A percentile compares a stretch with the other conserved stretches of the same genome.
Evolutionary conservation across 2,113 vertebrate species (phyloP).

Genomic region (Syngnathus scovelli): DNA sequence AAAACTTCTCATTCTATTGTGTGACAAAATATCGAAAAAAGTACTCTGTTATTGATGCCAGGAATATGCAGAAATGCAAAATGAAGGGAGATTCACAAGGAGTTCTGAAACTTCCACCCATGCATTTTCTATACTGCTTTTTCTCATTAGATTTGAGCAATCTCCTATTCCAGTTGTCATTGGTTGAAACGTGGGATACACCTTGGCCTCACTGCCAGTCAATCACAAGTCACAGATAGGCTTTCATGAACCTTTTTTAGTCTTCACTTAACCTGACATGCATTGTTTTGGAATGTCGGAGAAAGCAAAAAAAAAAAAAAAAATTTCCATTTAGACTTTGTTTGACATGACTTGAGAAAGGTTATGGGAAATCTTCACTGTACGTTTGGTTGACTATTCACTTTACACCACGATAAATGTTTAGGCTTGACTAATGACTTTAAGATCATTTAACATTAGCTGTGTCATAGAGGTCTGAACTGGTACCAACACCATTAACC

Average conservation of each 20-base stretch:
- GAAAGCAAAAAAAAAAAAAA: no score
- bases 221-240: no score
- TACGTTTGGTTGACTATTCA: constrained; percentile 18
- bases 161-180: neutral
- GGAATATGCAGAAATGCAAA: neutral
- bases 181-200: neutral
- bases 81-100: neutral
- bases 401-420: constrained; percentile 33
- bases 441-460: constrained; percentile 36
- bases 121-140: neutral
- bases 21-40: neutral
- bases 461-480: constrained; percentile 37
- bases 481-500: constrained; percentile 36
- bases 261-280: no score
- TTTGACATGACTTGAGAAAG: constrained; percentile 19
- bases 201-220: neutral
- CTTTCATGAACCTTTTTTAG: no score
- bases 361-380: constrained; percentile 13
- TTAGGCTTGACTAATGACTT: constrained; percentile 37
- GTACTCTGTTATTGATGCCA: neutral
- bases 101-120: neutral
- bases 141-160: neutral
- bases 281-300: no score
- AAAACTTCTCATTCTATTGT: constrained; percentile 39
- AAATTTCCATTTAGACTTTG: constrained; percentile 8